Evolutionary conservation across 2,888 invertebrate species (phyloP).

Genomic region (Geophilus truncorum): DNA sequence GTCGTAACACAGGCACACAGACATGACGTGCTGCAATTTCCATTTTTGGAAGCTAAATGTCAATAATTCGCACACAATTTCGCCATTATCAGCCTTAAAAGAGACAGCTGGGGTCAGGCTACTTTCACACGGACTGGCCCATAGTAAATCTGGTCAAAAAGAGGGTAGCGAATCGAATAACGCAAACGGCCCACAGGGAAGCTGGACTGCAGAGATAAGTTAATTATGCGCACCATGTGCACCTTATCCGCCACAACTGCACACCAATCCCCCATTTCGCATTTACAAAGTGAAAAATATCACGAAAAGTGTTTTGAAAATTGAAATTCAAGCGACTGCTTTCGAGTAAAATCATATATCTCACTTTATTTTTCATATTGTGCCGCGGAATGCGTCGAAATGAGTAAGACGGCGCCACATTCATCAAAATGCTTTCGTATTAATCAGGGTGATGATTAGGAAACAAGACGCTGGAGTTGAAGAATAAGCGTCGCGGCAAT

Average conservation of each 20-base stretch:
- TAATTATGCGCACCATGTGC: constrained; percentile 21
- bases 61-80: not conserved
- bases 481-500: not conserved
- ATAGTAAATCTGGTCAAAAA: not conserved
- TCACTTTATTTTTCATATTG: constrained; percentile 16
- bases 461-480: not conserved
- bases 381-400: not conserved
- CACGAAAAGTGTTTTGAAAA: not conserved
- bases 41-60: not conserved
- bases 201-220: constrained; percentile 20
- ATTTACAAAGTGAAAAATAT: not conserved
- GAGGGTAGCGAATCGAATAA: not conserved
- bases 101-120: not conserved
- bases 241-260: constrained; percentile 15
- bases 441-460: not conserved
- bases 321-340: constrained; percentile 13
- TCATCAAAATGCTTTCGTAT: constrained; percentile 5
- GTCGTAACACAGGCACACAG: not conserved
- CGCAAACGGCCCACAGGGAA: not conserved
- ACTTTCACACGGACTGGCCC: not conserved
- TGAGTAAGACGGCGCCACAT: not conserved
- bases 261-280: not conserved
- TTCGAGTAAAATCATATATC: not conserved
- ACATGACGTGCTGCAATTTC: not conserved
- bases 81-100: not conserved